These are phyloP conservation scores for Arnoldichthys spilopterus DNA, from an alignment of 2,797 vertebrate species.

Conservation along the genomic window DNA sequence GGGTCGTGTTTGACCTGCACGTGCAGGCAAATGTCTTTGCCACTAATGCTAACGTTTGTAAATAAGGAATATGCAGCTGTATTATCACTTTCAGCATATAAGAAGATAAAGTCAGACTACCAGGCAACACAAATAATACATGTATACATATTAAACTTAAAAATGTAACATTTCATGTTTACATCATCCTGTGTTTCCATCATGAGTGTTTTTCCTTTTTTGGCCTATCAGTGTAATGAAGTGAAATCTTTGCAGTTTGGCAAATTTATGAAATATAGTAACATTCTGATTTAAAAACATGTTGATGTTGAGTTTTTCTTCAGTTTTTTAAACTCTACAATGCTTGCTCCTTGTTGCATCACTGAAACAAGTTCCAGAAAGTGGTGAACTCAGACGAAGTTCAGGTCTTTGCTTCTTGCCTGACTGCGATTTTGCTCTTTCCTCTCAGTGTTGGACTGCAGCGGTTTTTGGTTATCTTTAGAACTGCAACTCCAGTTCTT, in stretches of 20 bases:
- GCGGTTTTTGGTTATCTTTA: constrained; percentile 20
- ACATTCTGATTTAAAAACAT: constrained; percentile 18
- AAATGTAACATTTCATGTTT: constrained; percentile 34
- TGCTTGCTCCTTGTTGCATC: constrained; percentile 74
- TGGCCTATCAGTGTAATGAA: not conserved
- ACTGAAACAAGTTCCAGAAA: constrained; percentile 51
- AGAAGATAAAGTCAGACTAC: not conserved
- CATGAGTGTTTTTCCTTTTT: not conserved
- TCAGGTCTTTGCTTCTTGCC: constrained; percentile 33
- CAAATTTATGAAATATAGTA: constrained; percentile 35
- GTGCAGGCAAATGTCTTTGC: constrained; percentile 12
- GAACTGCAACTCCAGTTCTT: constrained; percentile 55
- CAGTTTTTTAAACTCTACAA: constrained; percentile 44
- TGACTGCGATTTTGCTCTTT: not conserved
- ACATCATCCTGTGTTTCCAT: constrained; percentile 24
- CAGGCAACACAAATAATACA: constrained; percentile 30
- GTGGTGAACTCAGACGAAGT: constrained; percentile 45
- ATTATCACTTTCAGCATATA: constrained; percentile 6
- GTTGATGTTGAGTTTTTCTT: constrained; percentile 45
- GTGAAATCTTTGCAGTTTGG: constrained; percentile 21
- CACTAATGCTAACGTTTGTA: constrained; percentile 5
- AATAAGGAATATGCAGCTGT: not conserved
- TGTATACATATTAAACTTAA: not conserved
- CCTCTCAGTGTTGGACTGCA: not conserved
- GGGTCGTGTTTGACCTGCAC: not conserved